Conservation (phyloP, 2,797 vertebrate genomes). For the Bufotes viridis region DNA sequence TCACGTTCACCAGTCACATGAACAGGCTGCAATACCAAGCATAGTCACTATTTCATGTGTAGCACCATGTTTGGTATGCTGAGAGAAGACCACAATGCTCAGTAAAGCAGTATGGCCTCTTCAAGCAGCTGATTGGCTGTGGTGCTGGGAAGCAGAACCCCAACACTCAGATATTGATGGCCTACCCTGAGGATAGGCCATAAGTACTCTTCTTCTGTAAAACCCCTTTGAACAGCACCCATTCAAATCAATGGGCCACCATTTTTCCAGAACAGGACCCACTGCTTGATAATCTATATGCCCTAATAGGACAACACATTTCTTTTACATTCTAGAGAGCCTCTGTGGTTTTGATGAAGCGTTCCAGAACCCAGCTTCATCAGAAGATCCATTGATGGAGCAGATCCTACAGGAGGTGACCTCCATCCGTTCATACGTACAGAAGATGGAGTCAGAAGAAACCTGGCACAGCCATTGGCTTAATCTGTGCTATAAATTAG, state of each 20-base stretch:
- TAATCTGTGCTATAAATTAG: conserved; percentile 79
- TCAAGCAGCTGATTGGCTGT: no score
- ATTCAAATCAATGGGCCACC: not conserved
- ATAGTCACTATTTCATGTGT: no score
- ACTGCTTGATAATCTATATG: not conserved
- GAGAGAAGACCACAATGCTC: no score
- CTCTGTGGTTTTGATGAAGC: not conserved
- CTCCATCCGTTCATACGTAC: conserved; percentile 74
- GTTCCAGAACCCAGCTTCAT: not conserved
- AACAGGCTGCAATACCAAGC: no score
- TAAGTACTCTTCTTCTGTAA: no score
- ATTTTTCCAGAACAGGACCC: not conserved
- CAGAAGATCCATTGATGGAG: conserved; percentile 68
- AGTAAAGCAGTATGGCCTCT: no score
- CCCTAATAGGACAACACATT: not conserved
- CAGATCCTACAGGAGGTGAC: conserved; percentile 80
- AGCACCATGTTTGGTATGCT: no score
- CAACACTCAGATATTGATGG: no score
- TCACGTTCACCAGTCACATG: no score
- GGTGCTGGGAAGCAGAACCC: no score
- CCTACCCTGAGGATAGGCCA: no score
- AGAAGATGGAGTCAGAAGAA: conserved; percentile 70
- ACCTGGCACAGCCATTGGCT: conserved; percentile 73
- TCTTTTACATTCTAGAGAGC: conserved; percentile 51
- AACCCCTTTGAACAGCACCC: not conserved